Conservation (phyloP, 2,797 vertebrate species). For the Vespertilio murinus region DNA sequence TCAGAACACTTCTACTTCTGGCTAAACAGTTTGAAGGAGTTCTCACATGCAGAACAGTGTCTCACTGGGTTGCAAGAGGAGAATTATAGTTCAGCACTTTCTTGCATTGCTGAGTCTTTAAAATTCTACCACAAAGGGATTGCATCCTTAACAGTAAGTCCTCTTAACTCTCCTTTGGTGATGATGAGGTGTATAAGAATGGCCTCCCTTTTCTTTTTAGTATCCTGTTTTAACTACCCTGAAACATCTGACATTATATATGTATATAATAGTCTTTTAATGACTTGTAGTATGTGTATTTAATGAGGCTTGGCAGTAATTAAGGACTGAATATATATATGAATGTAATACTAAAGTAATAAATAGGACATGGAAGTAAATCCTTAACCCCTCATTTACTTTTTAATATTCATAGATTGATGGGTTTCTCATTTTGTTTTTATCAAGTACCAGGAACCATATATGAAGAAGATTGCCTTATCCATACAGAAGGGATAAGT, state of each 20-base stretch:
- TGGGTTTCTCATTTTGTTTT: background rate
- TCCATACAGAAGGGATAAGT: background rate
- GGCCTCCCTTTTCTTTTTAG: background rate
- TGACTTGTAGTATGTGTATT: no score
- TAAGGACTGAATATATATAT: background rate
- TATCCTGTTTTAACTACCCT: background rate
- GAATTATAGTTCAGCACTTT: constrained; percentile 92
- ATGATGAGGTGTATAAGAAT: background rate
- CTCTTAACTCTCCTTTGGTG: background rate
- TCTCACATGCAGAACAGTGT: constrained; percentile 96
- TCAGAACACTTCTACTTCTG: constrained; percentile 99
- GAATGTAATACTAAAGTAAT: background rate
- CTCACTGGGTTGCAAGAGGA: constrained; percentile 92
- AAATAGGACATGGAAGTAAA: background rate
- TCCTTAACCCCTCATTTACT: background rate
- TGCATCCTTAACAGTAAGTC: constrained; percentile 95
- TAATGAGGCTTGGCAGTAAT: no score
- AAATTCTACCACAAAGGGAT: constrained; percentile 98
- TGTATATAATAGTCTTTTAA: no score
- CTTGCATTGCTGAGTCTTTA: constrained; percentile 94
- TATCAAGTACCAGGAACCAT: background rate
- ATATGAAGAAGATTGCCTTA: background rate
- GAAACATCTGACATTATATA: background rate
- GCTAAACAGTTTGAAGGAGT: constrained; percentile 98
- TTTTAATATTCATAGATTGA: background rate